A percentile compares a stretch with the other conserved stretches of the same genome.
Conservation (phyloP, 2,888 invertebrate genomes). For the Archaeoteleia sp. region DNA sequence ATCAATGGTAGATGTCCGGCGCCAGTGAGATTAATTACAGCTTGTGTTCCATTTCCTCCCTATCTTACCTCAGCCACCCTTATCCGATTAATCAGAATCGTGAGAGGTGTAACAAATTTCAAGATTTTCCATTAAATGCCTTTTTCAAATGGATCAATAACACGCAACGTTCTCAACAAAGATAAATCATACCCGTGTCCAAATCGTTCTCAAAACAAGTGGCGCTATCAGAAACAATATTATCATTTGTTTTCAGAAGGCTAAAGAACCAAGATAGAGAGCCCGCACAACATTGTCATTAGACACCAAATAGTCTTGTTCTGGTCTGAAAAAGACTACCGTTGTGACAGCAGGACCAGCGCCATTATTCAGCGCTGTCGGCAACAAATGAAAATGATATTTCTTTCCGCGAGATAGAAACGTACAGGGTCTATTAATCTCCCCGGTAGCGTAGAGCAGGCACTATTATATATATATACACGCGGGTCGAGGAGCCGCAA, state of each 20-base stretch:
- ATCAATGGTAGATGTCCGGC: no score
- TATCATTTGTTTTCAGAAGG: constrained; percentile 23
- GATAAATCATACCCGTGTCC: constrained; percentile 16
- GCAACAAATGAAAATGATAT: constrained; percentile 46
- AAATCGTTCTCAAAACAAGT: constrained; percentile 6
- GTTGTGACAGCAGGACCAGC: constrained; percentile 27
- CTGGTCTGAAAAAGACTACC: constrained; percentile 29
- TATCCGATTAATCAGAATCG: no score
- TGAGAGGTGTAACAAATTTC: no score
- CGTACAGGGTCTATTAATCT: constrained; percentile 46
- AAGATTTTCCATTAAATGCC: not conserved
- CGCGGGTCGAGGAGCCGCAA: constrained; percentile 30
- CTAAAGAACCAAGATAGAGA: constrained; percentile 40
- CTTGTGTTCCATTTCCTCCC: no score
- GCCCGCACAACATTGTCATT: constrained; percentile 12
- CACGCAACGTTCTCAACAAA: not conserved
- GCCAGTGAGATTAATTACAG: no score
- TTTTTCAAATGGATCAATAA: not conserved
- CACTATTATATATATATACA: constrained; percentile 35
- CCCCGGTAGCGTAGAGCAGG: constrained; percentile 14
- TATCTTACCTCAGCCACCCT: no score
- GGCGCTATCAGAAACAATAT: constrained; percentile 11
- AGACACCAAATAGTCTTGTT: constrained; percentile 39
- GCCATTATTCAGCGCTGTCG: constrained; percentile 43
- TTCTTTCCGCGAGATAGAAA: constrained; percentile 46